Evolutionary conservation across 2,888 invertebrate species (phyloP), one percentile per base, ranked within the genome.

Genomic region (Pemphredon lugubris): DNA sequence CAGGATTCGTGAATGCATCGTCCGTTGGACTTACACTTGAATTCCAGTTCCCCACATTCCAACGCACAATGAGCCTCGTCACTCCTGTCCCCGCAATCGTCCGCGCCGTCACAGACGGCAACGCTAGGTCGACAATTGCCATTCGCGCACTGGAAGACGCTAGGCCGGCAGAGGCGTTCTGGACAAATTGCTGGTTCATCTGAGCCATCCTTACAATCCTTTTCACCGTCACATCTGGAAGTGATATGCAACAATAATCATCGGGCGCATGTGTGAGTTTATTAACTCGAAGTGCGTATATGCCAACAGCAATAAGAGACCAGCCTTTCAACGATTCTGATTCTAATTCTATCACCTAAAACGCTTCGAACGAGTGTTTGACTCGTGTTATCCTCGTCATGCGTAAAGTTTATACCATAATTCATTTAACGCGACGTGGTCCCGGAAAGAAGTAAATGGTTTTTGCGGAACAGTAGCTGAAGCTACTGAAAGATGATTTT

Each of bases 141-240:
- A 88, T 98, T 98, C 71, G 94, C 93, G 87, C 98, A 98, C 85
- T 98, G 98, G 94, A 97, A 98, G 34, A 96, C 95, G 9, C 98
- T 97, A 0, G 96, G 94, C 14, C 96, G 92, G 87, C 98, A 98
- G 74, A 95, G 94, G 7, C 98, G 91, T 9, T 93, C 91, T 1
- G 97, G 96, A 87, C 99, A 99, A 2, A 94, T 93, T 0, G 93
- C 88, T 0, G 95, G 95, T 88, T 98, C 98, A 87, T 98, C 98
- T 0, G 96, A 95, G 4, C 96, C 96, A 86, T 98, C 98, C 87
- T 94, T 94, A 86, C 98, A 98, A 84, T 97, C 96, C 83, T 95
- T 95, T 87, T 98, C 98, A 11, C 98, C 98, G 78, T 98, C 98
- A 86, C 96, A 96, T 84, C 93, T 93, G 47, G 30, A 72, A 64